Percentiles rank a stretch among this genome's conserved stretches.
Evolutionary conservation across 2,797 vertebrate genomes (phyloP).

Genomic region (Sarcoramphus papa): DNA sequence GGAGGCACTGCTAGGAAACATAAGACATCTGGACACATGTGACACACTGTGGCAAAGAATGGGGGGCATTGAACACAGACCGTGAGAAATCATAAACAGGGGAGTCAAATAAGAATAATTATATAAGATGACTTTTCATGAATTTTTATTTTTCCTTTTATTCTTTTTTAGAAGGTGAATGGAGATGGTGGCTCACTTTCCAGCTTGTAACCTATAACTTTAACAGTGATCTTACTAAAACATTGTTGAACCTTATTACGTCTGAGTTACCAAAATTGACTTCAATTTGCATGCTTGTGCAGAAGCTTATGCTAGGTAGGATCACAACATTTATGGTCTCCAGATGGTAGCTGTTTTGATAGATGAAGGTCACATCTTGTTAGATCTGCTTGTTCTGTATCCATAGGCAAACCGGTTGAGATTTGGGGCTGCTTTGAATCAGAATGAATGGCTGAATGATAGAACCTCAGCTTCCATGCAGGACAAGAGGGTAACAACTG

Average conservation of each 20-base stretch:
- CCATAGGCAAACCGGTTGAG: not conserved
- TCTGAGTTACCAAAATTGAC: not conserved
- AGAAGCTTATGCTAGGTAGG: not conserved
- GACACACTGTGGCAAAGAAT: not conserved
- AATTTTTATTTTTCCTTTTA: not conserved
- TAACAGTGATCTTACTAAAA: not conserved
- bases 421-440: not conserved
- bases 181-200: not conserved
- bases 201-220: not conserved
- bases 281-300: slow-evolving; percentile 27
- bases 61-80: not conserved
- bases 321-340: slow-evolving; percentile 1
- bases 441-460: not conserved
- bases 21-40: not conserved
- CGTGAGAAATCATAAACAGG: not conserved
- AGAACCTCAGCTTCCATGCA: not conserved
- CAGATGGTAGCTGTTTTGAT: slow-evolving; percentile 39
- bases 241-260: not conserved
- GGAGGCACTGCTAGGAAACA: not conserved
- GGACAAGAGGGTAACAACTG: not conserved
- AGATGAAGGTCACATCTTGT: slow-evolving; percentile 11
- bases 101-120: not conserved
- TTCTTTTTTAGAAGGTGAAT: not conserved
- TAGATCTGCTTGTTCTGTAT: not conserved
- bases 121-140: not conserved